Base-by-base conservation (phyloP, 1,140 invertebrate genomes). In the Lordiphosa clarofinis region DNA sequence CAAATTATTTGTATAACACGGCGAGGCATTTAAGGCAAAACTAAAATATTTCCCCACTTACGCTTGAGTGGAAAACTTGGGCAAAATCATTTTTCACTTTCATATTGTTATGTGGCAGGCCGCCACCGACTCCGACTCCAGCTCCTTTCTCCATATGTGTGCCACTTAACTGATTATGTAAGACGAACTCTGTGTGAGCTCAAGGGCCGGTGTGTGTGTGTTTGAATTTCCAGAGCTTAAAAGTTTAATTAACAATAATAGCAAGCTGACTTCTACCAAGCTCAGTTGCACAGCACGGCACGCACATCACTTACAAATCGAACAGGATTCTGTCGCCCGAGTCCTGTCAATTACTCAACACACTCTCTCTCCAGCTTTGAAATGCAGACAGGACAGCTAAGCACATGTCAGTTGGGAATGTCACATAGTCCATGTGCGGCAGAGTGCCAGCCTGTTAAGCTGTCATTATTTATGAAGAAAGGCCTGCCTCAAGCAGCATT, bases 161-260 rank as follows among this genome's bases (percentile, higher is more conserved):
- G 59, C 56, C 76, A 81, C 76, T 81, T 81, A 81, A 81, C 76
- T 82, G 76, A 82, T 81, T 81, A 82, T 75, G 63, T 82, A 72
- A 81, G 62, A 58, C 24, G 44, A 63, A 54, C 55, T 54, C 21
- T 28, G 63, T 47, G 35, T 56, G 47, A 24, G 28, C 33, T 36
- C 13, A 19, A 13, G 24, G 2, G 9, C 5, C 42, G n/a, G n/a
- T n/a, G 33, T 13, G 21, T 15, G 37, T 54, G 28, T 58, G 39
- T 55, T 19, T 44, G 67, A 62, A 81, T 60, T 60, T 72, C 61
- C 56, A 67, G 53, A 47, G 58, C 50, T 54, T 13, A 8, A 40
- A 3, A 40, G 39, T 81, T 76, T 81, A 81, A 81, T 81, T 81
- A 81, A 81, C 76, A 64, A 56, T 67, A 40, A 70, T 70, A 46